Conservation (phyloP, 37 sponge, comb jelly and placozoan species). For the Geodia barretti region DNA sequence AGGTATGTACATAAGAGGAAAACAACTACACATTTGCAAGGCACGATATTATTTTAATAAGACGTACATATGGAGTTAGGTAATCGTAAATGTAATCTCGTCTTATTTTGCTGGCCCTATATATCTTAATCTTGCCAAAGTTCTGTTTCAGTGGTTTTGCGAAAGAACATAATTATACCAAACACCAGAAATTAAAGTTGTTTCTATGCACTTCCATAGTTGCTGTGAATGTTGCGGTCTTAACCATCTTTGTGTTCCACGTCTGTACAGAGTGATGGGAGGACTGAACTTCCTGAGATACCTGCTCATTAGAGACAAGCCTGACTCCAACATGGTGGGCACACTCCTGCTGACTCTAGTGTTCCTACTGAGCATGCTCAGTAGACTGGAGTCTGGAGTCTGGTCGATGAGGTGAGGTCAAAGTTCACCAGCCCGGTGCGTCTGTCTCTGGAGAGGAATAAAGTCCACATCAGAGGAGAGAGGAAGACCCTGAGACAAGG, state of each 20-base stretch:
- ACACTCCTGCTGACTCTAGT: slow-evolving; percentile 7
- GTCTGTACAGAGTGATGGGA: slow-evolving; percentile 69
- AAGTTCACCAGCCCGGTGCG: slow-evolving; percentile 37
- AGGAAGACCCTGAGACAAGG: too few species aligned
- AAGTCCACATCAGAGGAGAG: slow-evolving; percentile 12
- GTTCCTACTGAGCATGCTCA: background rate
- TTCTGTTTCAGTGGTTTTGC: too few species aligned
- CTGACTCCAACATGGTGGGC: slow-evolving; percentile 37
- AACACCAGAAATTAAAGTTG: too few species aligned
- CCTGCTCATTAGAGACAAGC: slow-evolving; percentile 63
- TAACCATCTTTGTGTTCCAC: too few species aligned
- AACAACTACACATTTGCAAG: background rate
- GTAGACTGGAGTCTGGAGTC: slow-evolving; percentile 59
- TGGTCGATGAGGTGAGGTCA: background rate
- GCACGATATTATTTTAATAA: background rate
- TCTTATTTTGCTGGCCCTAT: too few species aligned
- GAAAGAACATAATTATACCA: too few species aligned
- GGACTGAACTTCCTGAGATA: slow-evolving; percentile 69
- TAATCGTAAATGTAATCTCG: too few species aligned
- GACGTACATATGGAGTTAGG: too few species aligned
- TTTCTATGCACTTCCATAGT: too few species aligned
- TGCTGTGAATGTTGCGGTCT: background rate
- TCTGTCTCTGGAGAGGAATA: slow-evolving; percentile 1
- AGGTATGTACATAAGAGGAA: background rate
- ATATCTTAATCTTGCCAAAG: too few species aligned